Evolutionary conservation across 2,888 invertebrate genomes (phyloP).

Genomic region (Esperia sulphurella): DNA sequence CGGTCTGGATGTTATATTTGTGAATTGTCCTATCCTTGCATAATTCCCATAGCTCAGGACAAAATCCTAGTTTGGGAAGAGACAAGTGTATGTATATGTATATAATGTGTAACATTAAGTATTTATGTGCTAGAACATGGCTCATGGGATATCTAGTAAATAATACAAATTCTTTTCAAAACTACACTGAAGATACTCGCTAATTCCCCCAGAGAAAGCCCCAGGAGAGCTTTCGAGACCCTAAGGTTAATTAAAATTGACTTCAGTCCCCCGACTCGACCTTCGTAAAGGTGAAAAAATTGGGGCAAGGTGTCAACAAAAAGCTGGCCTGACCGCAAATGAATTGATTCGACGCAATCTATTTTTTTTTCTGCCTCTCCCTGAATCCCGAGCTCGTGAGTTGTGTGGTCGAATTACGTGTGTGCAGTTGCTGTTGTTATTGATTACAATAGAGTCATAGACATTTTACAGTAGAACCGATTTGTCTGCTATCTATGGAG

Average conservation of each 20-base stretch:
- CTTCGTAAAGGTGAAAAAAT: constrained; percentile 33
- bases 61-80: no score
- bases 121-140: no score
- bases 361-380: constrained; percentile 59
- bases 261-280: constrained; percentile 20
- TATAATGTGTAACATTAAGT: no score
- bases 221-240: constrained; percentile 10
- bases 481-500: no score
- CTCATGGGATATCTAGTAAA: not conserved
- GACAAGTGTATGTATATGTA: no score
- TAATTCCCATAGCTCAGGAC: no score
- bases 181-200: constrained; percentile 12
- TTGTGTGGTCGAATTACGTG: no score
- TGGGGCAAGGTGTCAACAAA: constrained; percentile 55
- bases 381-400: not conserved
- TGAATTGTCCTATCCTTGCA: no score
- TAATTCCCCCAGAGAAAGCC: constrained; percentile 22
- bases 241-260: constrained; percentile 44
- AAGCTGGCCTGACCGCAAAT: constrained; percentile 54
- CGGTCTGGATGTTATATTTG: no score
- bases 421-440: no score
- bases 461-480: no score
- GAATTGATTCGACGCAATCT: constrained; percentile 70
- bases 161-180: not conserved
- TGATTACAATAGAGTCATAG: no score